A percentile compares a stretch with the other conserved stretches of the same genome.
Evolutionary conservation across 2,113 vertebrate species (phyloP).

Genomic region (Pollimyrus isidori): DNA sequence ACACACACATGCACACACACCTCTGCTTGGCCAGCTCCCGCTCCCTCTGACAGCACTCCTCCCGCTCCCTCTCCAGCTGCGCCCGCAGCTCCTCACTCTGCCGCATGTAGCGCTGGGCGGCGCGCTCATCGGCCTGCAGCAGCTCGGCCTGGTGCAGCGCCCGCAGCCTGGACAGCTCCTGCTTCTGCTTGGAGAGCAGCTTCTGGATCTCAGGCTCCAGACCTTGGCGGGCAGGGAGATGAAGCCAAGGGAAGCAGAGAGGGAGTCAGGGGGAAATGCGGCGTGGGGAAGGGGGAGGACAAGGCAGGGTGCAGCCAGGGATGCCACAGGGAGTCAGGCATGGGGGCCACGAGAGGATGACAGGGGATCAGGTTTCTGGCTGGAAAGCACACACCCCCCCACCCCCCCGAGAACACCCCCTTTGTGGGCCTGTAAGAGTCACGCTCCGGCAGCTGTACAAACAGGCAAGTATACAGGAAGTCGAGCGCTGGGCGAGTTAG

Average conservation of each 20-base stretch:
- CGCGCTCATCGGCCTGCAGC: slow-evolving; percentile 70
- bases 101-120: slow-evolving; percentile 62
- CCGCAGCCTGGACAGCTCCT: slow-evolving; percentile 78
- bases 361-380: not conserved
- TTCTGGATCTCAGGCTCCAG: slow-evolving; percentile 95
- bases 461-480: not conserved
- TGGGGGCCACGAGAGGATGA: not conserved
- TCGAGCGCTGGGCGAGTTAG: not conserved
- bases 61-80: slow-evolving; percentile 72
- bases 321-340: not conserved
- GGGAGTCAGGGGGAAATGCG: not conserved
- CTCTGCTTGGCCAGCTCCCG: slow-evolving; percentile 71
- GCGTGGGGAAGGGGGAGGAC: not conserved
- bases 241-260: not conserved
- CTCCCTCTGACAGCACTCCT: slow-evolving; percentile 73
- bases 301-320: not conserved
- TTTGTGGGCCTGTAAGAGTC: not conserved
- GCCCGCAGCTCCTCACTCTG: slow-evolving; percentile 73
- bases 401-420: not conserved
- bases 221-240: slow-evolving; percentile 54
- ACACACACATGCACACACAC: slow-evolving; percentile 37
- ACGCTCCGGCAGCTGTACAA: not conserved
- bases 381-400: not conserved
- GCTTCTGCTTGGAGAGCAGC: slow-evolving; percentile 79
- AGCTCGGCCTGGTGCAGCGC: slow-evolving; percentile 82